phyloP scores from a whole-genome alignment of 2,797 vertebrate species.

The Lerista edwardsae region DNA sequence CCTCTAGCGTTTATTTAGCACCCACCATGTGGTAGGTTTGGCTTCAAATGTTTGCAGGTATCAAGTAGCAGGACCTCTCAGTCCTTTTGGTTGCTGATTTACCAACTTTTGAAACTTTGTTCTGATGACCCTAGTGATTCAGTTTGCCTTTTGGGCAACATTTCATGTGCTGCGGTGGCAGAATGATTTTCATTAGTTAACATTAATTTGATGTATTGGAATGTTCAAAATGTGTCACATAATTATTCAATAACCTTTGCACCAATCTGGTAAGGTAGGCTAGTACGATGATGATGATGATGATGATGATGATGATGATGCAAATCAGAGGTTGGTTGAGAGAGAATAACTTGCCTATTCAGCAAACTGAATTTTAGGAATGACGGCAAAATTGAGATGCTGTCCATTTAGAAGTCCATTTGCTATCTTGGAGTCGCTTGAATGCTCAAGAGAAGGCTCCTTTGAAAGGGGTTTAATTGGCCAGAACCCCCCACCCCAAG shows the following conservation, averaged over 20 bases:
- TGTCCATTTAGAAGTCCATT: too few species aligned
- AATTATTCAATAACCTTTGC: background rate
- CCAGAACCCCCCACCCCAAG: background rate
- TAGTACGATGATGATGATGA: too few species aligned
- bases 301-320: too few species aligned
- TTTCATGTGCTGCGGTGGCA: slow-evolving; percentile 10
- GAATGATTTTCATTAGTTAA: background rate
- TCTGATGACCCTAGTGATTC: slow-evolving; percentile 22
- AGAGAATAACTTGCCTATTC: background rate
- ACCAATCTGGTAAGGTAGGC: background rate
- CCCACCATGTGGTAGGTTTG: background rate
- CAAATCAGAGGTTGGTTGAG: background rate
- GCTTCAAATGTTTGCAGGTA: background rate
- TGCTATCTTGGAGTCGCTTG: too few species aligned
- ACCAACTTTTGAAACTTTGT: background rate
- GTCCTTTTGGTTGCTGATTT: background rate
- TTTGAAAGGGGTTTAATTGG: background rate
- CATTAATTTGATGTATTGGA: background rate
- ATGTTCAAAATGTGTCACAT: background rate
- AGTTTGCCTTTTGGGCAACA: slow-evolving; percentile 6
- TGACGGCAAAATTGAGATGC: background rate
- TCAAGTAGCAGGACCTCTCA: background rate
- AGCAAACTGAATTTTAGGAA: background rate
- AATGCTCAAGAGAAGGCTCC: background rate
- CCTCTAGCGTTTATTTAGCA: background rate